Conservation (phyloP, 2,797 vertebrate genomes). For the Mormyrops attenuatus region DNA sequence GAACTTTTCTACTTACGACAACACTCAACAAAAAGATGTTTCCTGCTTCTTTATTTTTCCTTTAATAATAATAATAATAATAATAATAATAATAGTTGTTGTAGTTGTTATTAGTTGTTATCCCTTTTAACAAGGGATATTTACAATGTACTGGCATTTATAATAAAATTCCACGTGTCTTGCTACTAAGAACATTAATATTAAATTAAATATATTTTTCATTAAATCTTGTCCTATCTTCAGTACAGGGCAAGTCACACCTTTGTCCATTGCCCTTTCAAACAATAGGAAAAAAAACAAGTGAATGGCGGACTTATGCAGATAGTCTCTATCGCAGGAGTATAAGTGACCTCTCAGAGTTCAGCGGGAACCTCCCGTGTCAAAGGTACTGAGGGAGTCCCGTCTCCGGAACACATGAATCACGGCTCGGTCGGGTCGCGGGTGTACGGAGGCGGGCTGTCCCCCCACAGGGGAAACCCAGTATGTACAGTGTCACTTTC, state of each 20-base stretch:
- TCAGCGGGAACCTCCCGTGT: constrained; percentile 23
- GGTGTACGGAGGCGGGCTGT: constrained; percentile 50
- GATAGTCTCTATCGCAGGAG: not conserved
- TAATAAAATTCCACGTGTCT: not conserved
- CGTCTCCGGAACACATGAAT: constrained; percentile 36
- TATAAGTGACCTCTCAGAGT: not conserved
- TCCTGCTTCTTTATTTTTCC: not conserved
- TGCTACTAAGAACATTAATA: not conserved
- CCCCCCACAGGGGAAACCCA: constrained; percentile 54
- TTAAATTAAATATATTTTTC: not conserved
- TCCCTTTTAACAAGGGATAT: not conserved
- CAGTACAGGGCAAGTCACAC: not conserved
- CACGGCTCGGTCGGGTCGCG: constrained; percentile 41
- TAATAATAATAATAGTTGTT: not conserved
- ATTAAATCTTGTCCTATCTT: not conserved
- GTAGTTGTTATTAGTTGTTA: not conserved
- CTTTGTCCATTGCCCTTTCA: not conserved
- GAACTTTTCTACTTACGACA: constrained; percentile 67
- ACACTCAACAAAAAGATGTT: not conserved
- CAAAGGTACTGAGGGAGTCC: constrained; percentile 11
- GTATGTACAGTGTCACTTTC: not conserved
- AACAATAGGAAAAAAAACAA: not conserved
- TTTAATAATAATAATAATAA: not conserved
- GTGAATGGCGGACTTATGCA: not conserved
- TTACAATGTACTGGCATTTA: not conserved